Evolutionary conservation across 2,113 vertebrate species (phyloP), one percentile per base, ranked within the genome.

Genomic region (Tragelaphus imberbis): DNA sequence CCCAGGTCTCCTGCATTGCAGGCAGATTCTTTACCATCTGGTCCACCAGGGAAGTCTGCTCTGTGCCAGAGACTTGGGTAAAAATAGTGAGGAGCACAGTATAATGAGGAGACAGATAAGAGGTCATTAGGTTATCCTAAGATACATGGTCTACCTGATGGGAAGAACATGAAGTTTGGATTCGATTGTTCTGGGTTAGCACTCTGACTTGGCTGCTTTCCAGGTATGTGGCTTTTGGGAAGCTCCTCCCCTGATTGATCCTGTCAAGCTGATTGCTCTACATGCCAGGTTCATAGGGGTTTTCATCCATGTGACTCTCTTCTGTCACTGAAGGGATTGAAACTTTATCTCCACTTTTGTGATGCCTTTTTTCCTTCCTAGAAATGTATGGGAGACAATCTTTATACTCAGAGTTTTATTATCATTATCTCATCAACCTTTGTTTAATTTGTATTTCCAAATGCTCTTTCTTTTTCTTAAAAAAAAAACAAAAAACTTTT

Each of bases 81-180:
- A 59, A 40, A 12, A 6, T 5, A 2, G 10, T 8, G 7, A 21
- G 51, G 47, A 80, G 27, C 56, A 33, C 2, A 13, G 13, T 17
- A n/a, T 27, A 12, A 63, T 2, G 30, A 10, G 11, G 47, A n/a
- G 33, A 44, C 23, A 33, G 10, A 13, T 47, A 9, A 23, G 19
- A 56, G 53, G 63, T 7, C 0, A 6, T 8, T 19, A 10, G 8
- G 25, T 15, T 6, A 3, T 2, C 0, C 3, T 40, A 2, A 27
- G 55, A 5, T 3, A 12, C 16, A 4, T 17, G 30, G 30, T 68
- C 36, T 6, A 15, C 23, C 3, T 1, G 6, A n/a, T 0, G 2
- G 23, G 44, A 51, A 19, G 13, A 11, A 17, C 40, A 13, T 2
- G 25, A 40, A 7, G 13, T 63, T 44, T 9, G 16, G 19, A 33